Evolutionary conservation across 2,113 vertebrate species (phyloP).

Genomic region (Pan troglodytes): NHGRI_mPanTro3-v2.1_pri NC_072413.2:60883501-60884000

Average conservation of each 20-base stretch:
- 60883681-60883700: slow-evolving; percentile 16
- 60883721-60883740: slow-evolving; percentile 15
- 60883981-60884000: slow-evolving; percentile 41
- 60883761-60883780: not conserved
- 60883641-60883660: not conserved
- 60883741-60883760: not conserved
- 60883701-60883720: slow-evolving; percentile 43
- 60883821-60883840: slow-evolving; percentile 59
- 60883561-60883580: not conserved
- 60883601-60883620: not conserved
- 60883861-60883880: slow-evolving; percentile 66
- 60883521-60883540: not conserved
- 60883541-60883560: slow-evolving; percentile 35
- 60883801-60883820: slow-evolving; percentile 60
- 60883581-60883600: not conserved
- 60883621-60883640: not conserved
- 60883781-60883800: slow-evolving; percentile 58
- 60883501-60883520: not conserved
- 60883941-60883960: slow-evolving; percentile 56
- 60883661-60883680: not conserved
- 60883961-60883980: slow-evolving; percentile 48
- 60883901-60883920: not conserved
- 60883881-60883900: slow-evolving; percentile 63
- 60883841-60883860: slow-evolving; percentile 58
- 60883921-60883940: slow-evolving; percentile 47